A percentile compares a stretch with the other conserved stretches of the same genome.
Conservation (phyloP, 2,797 vertebrate species). For the Saxicola maurus region DNA sequence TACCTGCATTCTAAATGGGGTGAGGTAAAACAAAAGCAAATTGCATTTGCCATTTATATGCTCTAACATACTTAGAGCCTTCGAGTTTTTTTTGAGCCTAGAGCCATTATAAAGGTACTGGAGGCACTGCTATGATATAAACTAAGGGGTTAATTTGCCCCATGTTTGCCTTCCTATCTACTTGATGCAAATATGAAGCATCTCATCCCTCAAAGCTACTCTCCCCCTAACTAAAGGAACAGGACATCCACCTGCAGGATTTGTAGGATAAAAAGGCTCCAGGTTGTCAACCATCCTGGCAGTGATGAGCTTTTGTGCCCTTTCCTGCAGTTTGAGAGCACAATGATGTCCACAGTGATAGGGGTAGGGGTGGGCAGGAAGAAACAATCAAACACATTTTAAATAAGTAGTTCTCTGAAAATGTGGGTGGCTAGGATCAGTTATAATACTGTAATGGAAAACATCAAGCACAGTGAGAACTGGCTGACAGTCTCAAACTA, state of each 20-base stretch:
- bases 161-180: neutral
- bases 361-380: neutral
- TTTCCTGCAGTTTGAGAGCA: neutral
- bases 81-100: neutral
- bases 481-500: neutral
- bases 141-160: neutral
- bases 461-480: neutral
- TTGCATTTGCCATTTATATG: neutral
- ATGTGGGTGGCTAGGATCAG: neutral
- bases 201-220: neutral
- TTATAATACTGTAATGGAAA: neutral
- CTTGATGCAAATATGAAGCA: neutral
- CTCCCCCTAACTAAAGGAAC: neutral
- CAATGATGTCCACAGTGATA: neutral
- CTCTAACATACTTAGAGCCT: neutral
- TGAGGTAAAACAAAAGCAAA: neutral
- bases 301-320: neutral
- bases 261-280: neutral
- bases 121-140: neutral
- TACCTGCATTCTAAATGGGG: neutral
- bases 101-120: neutral
- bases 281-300: neutral
- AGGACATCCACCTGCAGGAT: neutral
- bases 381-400: neutral
- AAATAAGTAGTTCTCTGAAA: neutral